These are phyloP conservation scores for Sander vitreus DNA, from an alignment of 2,113 vertebrate genomes.

Conservation along the genomic window DNA sequence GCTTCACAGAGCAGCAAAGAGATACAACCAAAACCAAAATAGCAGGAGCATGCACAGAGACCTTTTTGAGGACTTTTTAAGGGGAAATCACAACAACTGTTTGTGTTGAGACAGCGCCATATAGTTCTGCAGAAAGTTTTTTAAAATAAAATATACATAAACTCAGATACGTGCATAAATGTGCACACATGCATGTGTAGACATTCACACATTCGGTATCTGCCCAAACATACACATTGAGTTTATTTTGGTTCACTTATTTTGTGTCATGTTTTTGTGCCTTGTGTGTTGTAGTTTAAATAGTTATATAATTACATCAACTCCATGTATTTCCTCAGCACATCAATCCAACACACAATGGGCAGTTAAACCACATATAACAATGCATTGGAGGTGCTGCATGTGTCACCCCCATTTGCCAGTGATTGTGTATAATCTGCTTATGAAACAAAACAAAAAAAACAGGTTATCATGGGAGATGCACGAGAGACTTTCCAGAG, in stretches of 20 bases:
- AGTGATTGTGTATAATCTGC: constrained; percentile 65
- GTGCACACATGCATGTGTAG: too few species aligned
- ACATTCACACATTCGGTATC: too few species aligned
- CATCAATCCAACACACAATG: constrained; percentile 10
- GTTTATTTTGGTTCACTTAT: too few species aligned
- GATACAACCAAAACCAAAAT: neutral
- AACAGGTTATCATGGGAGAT: constrained; percentile 37
- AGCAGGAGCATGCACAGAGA: neutral
- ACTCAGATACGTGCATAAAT: too few species aligned
- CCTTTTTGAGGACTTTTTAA: neutral
- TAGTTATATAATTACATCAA: neutral
- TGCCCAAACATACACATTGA: too few species aligned
- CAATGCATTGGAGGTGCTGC: constrained; percentile 21
- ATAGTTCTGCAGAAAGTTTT: neutral
- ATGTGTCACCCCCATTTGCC: constrained; percentile 40
- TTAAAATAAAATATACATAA: too few species aligned
- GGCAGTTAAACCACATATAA: neutral
- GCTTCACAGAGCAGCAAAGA: constrained; percentile 8
- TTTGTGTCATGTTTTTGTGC: too few species aligned
- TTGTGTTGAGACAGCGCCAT: neutral
- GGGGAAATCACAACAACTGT: neutral
- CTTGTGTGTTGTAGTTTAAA: neutral
- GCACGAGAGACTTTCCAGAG: constrained; percentile 54
- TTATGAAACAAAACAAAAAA: constrained; percentile 41
- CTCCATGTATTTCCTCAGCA: neutral